Conservation (phyloP, 1,140 invertebrate genomes). For the Drosophila prosaltans region DNA sequence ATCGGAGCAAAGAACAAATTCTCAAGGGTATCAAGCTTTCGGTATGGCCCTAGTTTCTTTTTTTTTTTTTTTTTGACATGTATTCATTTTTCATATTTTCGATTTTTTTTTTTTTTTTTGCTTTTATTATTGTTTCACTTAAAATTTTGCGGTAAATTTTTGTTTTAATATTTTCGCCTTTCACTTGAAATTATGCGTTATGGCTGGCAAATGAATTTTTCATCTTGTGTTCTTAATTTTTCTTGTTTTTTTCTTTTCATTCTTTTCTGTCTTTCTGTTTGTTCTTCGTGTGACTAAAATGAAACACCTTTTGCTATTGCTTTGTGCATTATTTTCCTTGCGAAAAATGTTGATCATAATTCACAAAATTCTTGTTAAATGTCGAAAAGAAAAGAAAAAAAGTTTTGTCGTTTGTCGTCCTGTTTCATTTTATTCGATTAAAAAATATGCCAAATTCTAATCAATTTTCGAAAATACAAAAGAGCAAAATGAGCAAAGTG, state of each 20-base stretch:
- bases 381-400: slow-evolving; percentile 3
- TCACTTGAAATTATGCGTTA: slow-evolving; percentile 61
- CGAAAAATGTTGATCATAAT: slow-evolving; percentile 13
- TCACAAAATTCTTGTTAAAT: slow-evolving; percentile 30
- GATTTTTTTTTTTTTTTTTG: neutral
- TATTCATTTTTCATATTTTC: slow-evolving; percentile 68
- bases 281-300: slow-evolving; percentile 63
- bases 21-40: neutral
- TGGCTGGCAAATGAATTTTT: slow-evolving; percentile 52
- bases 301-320: slow-evolving; percentile 64
- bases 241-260: slow-evolving; percentile 17
- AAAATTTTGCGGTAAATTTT: slow-evolving; percentile 62
- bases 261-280: slow-evolving; percentile 24
- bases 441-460: slow-evolving; percentile 21
- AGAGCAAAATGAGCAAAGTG: neutral
- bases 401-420: neutral
- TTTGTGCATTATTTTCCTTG: slow-evolving; percentile 24
- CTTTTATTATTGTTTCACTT: slow-evolving; percentile 45
- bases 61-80: slow-evolving; percentile 54
- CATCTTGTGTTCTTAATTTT: slow-evolving; percentile 19
- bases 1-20: neutral
- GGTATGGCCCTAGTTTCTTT: slow-evolving; percentile 39
- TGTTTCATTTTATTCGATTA: slow-evolving; percentile 26
- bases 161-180: slow-evolving; percentile 61
- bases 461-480: neutral